Percentiles rank a stretch among this genome's conserved stretches.
Conservation (phyloP, 2,888 invertebrate genomes). For the Cloeon dipterum region DNA sequence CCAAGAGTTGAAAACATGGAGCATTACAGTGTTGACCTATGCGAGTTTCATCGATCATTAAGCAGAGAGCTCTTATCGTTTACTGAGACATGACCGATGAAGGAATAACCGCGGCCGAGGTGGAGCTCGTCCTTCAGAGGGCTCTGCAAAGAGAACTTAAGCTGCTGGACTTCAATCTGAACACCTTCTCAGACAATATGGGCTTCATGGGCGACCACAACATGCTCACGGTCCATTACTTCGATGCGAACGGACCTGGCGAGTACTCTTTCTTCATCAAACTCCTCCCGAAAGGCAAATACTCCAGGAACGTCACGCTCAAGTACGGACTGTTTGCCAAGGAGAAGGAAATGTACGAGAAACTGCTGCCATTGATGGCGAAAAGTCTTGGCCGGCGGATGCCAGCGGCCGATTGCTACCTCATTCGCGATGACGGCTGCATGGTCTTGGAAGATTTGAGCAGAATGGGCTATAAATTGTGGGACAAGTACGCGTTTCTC, state of each 20-base stretch:
- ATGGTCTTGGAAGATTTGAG: not conserved
- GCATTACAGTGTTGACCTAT: too few species aligned
- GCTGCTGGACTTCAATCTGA: too few species aligned
- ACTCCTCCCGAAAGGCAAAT: not conserved
- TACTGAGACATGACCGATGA: too few species aligned
- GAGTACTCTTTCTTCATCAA: not conserved
- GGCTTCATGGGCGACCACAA: not conserved
- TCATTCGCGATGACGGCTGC: not conserved
- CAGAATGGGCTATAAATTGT: not conserved
- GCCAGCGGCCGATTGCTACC: not conserved
- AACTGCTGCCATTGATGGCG: not conserved
- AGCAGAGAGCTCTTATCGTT: too few species aligned
- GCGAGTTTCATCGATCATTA: too few species aligned
- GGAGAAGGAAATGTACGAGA: constrained; percentile 1
- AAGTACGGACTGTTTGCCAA: not conserved
- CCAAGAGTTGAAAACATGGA: too few species aligned
- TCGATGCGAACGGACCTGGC: not conserved
- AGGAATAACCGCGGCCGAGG: too few species aligned
- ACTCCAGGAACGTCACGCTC: not conserved
- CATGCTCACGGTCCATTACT: not conserved
- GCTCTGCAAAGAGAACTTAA: too few species aligned
- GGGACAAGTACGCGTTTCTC: too few species aligned
- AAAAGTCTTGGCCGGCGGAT: not conserved
- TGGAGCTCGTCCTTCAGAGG: too few species aligned
- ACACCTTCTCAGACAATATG: not conserved